Percentiles rank a stretch among this genome's conserved stretches.
Evolutionary conservation across 2,113 vertebrate genomes (phyloP).

Genomic region (Motacilla alba): DNA sequence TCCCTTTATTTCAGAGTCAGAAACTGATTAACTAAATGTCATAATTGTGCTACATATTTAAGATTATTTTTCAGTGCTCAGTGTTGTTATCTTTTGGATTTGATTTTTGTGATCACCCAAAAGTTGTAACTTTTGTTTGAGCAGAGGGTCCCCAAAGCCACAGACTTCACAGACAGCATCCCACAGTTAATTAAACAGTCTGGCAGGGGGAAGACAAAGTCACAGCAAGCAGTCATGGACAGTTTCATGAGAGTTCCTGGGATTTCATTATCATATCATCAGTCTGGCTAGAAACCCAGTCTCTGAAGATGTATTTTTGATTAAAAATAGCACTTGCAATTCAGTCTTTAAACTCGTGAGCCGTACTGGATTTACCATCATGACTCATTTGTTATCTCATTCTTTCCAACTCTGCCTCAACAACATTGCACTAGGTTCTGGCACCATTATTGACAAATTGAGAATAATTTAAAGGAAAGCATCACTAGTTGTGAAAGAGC

Average conservation of each 20-base stretch:
- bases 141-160: conserved; percentile 14
- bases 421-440: conserved; percentile 14
- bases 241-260: conserved; percentile 40
- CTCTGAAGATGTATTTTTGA: conserved; percentile 49
- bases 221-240: not conserved
- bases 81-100: not conserved
- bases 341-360: conserved; percentile 40
- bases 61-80: not conserved
- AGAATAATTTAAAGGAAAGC: conserved; percentile 13
- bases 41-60: not conserved
- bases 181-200: not conserved
- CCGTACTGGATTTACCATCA: conserved; percentile 20
- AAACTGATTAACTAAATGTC: not conserved
- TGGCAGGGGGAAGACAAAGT: conserved; percentile 2
- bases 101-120: not conserved
- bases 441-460: conserved; percentile 15
- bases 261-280: conserved; percentile 45
- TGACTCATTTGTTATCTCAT: conserved; percentile 62
- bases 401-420: conserved; percentile 25
- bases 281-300: conserved; percentile 24
- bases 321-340: conserved; percentile 56
- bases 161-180: not conserved
- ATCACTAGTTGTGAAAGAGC: conserved; percentile 10
- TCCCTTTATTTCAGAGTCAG: not conserved
- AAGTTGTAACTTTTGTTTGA: not conserved